These are phyloP conservation scores for Coecobrya sp. DNA, from an alignment of 2,888 invertebrate genomes.

Conservation along the genomic window DNA sequence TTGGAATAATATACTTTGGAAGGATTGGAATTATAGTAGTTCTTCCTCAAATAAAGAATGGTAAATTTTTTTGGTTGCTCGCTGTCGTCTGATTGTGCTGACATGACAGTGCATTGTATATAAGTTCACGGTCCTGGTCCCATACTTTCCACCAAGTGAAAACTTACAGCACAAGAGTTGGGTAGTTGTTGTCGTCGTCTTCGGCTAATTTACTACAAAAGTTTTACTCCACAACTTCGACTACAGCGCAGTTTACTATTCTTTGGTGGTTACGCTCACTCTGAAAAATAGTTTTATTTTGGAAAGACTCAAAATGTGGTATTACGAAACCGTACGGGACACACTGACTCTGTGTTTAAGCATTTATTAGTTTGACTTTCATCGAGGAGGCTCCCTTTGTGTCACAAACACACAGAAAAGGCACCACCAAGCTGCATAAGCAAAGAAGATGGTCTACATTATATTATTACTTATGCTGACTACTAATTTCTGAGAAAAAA, in stretches of 20 bases:
- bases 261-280: neutral
- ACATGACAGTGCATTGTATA: neutral
- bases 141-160: neutral
- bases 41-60: slow-evolving; percentile 6
- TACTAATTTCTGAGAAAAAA: slow-evolving; percentile 37
- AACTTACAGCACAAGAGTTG: slow-evolving; percentile 20
- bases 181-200: slow-evolving; percentile 56
- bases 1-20: slow-evolving; percentile 3
- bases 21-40: neutral
- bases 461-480: slow-evolving; percentile 21
- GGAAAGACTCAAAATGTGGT: neutral
- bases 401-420: slow-evolving; percentile 29
- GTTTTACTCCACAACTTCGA: slow-evolving; percentile 47
- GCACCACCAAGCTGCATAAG: neutral
- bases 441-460: neutral
- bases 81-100: neutral
- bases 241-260: neutral
- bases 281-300: slow-evolving; percentile 7
- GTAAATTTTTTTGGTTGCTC: neutral
- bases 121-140: neutral
- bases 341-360: neutral
- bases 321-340: neutral
- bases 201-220: slow-evolving; percentile 69
- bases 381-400: neutral
- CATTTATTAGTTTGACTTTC: slow-evolving; percentile 51